Evolutionary conservation across 2,888 invertebrate species (phyloP).

Genomic region (Troides aeacus): DNA sequence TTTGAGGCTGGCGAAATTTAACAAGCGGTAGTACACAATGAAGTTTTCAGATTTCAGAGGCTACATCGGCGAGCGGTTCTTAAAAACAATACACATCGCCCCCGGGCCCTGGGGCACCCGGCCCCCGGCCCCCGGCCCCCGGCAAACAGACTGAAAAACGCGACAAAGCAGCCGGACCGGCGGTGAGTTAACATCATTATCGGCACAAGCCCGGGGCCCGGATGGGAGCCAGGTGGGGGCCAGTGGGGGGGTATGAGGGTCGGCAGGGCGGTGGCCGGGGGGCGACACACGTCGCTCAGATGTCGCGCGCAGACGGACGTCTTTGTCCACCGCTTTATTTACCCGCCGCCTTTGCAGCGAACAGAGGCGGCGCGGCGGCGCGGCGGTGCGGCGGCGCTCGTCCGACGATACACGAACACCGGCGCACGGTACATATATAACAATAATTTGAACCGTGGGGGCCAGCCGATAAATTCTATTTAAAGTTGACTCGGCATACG

Average conservation of each 20-base stretch:
- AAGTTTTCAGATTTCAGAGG: slow-evolving; percentile 16
- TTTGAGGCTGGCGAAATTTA: no score
- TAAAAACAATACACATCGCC: slow-evolving; percentile 27
- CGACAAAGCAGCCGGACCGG: slow-evolving; percentile 70
- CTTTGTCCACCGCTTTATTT: slow-evolving; percentile 79
- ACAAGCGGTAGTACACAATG: not conserved
- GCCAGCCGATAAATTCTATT: slow-evolving; percentile 27
- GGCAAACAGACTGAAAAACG: slow-evolving; percentile 63
- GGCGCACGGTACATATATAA: slow-evolving; percentile 12
- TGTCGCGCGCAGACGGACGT: slow-evolving; percentile 78
- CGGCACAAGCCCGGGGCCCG: slow-evolving; percentile 54
- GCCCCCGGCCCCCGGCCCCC: slow-evolving; percentile 10
- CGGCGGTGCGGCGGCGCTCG: not conserved
- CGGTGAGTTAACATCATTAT: slow-evolving; percentile 78
- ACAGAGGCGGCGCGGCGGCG: slow-evolving; percentile 61
- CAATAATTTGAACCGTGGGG: slow-evolving; percentile 16
- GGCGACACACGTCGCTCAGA: slow-evolving; percentile 78
- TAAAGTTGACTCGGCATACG: slow-evolving; percentile 26
- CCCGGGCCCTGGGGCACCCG: slow-evolving; percentile 13
- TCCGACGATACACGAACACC: slow-evolving; percentile 1
- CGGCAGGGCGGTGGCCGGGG: slow-evolving; percentile 39
- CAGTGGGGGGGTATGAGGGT: slow-evolving; percentile 28
- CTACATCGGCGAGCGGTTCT: slow-evolving; percentile 13
- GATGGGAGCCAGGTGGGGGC: slow-evolving; percentile 34
- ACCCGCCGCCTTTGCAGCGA: slow-evolving; percentile 55